Evolutionary conservation across 2,113 vertebrate species (phyloP), one percentile per base, ranked within the genome.

Genomic region (Regulus satrapa): DNA sequence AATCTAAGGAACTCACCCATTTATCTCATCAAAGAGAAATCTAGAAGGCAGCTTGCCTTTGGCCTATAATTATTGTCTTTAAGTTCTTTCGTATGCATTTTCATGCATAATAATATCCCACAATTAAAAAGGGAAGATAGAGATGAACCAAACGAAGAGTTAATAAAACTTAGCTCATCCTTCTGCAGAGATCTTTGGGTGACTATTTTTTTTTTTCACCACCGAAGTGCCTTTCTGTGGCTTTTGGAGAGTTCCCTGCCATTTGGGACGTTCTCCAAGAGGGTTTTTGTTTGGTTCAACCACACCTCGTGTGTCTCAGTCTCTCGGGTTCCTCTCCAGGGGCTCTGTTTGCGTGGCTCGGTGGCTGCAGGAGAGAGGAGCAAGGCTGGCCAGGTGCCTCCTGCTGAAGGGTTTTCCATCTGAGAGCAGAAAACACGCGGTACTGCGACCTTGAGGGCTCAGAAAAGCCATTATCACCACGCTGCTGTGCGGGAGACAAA

Each of bases 1-100:
- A 91, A 85, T 87, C 63, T 85, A 52, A 94, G 69, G 89, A 91
- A 77, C 87, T 89, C 18, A 25, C 4, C 8, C 74, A 82, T 82
- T 94, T 85, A 82, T 89, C 64, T 94, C 62, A 87, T 91, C 73
- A 92, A 91, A 89, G 69, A 64, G 54, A 89, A 85, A 49, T 78
- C 81, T 45, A 72, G 54, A 84, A 86, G 25, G 80, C 51, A 89
- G 32, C 40, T 81, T 91, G 77, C 84, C 58, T 45, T 66, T 0
- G 1, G 66, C 78, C 58, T 92, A 3, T 92, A 90, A 94, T 95
- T 92, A 94, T 17, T 28, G 29, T 78, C 83, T 84, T 71, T 34
- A 54, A 55, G 55, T 58, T n/a, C 55, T 55, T 93, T 93, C 66
- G 43, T 71, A 62, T 73, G 71, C 36, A 73, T 85, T 90, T 64